Conservation (phyloP, 2,113 vertebrate species). For the Danionella cerebrum region DNA sequence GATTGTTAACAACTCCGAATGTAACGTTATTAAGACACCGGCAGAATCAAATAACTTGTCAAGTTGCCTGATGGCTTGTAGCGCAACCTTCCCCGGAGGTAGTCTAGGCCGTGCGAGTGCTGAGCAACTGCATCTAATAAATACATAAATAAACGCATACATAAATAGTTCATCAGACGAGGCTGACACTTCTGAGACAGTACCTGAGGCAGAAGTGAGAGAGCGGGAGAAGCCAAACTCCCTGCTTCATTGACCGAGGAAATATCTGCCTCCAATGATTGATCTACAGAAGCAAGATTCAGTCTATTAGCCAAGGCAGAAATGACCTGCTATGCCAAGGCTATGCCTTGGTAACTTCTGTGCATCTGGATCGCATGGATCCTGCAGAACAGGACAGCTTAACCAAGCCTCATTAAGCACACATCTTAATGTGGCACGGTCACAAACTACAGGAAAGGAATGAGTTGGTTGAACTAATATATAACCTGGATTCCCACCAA, state of each 20-base stretch:
- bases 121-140: constrained; percentile 48
- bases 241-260: constrained; percentile 4
- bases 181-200: constrained; percentile 51
- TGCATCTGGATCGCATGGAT: background rate
- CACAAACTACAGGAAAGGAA: constrained; percentile 66
- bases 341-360: background rate
- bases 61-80: constrained; percentile 34
- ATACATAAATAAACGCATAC: constrained; percentile 59
- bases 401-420: constrained; percentile 62
- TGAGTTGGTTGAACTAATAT: constrained; percentile 62
- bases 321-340: constrained; percentile 21
- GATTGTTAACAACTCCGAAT: constrained; percentile 44
- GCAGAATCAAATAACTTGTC: constrained; percentile 52
- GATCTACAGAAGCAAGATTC: constrained; percentile 50
- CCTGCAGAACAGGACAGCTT: constrained; percentile 46
- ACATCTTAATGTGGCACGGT: constrained; percentile 63
- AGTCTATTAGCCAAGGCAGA: constrained; percentile 25
- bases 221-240: constrained; percentile 35
- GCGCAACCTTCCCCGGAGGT: background rate
- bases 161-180: constrained; percentile 55
- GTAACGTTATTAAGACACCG: constrained; percentile 41
- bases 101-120: constrained; percentile 10
- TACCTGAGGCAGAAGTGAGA: constrained; percentile 48
- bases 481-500: constrained; percentile 55
- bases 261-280: constrained; percentile 53